Base-by-base conservation (phyloP, 1,140 invertebrate species). In the Anthonomus grandis region DNA sequence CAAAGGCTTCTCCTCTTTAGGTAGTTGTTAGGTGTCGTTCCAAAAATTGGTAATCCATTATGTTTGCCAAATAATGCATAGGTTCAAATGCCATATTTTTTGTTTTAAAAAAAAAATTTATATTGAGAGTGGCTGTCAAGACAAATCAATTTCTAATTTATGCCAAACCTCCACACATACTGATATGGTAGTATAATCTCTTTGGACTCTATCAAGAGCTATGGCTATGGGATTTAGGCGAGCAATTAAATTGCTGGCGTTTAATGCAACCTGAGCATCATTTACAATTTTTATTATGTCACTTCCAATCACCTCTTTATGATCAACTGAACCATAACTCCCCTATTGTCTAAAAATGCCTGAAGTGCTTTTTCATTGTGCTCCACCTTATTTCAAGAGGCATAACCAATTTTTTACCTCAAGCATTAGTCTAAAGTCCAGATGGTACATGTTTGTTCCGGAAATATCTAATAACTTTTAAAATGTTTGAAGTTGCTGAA, bases 261-360 rank as follows among this genome's bases (percentile, higher is more conserved):
- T 31, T 31, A 31, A 31, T 31, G 27, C 27, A 31, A 31, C 27
- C 27, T 31, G 27, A n/a, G 27, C 27, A 31, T 31, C 27, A 31
- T 31, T 31, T 6, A 6, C 27, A 31, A 31, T 31, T 31, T 31
- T 31, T 31, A 31, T 31, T 8, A 31, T 31, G 27, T 31, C 27
- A n/a, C n/a, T n/a, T n/a, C n/a, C n/a, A n/a, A 59, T 47, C 41
- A 50, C 57, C 10, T 31, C 46, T 25, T 48, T 48, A 31, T 31
- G 27, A 13, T 48, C 46, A 48, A 18, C n/a, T n/a, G n/a, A n/a
- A n/a, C n/a, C n/a, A n/a, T n/a, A 8, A n/a, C 9, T 17, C 10
- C 24, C 25, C 24, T 48, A n/a, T 48, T 21, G 18, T 48, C 46
- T 48, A 24, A 10, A n/a, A n/a, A n/a, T n/a, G n/a, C n/a, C n/a